Percentiles rank a stretch among this genome's conserved stretches.
Conservation (phyloP, 2,888 invertebrate genomes). For the Nomada ruficornis region DNA sequence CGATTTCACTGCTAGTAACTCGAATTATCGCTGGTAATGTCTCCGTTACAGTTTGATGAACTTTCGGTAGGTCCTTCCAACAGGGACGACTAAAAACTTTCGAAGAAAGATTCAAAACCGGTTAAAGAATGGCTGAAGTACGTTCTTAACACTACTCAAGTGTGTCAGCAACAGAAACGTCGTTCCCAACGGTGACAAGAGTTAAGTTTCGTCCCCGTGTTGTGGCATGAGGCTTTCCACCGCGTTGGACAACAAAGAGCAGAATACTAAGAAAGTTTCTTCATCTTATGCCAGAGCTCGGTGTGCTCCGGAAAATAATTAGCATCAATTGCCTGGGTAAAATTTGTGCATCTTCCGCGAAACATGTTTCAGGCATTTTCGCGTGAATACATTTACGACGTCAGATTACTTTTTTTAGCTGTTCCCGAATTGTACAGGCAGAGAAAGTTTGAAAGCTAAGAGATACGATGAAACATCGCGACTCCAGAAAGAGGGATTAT, state of each 20-base stretch:
- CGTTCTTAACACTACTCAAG: slow-evolving; percentile 29
- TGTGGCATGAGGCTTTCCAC: slow-evolving; percentile 57
- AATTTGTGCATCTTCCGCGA: slow-evolving; percentile 32
- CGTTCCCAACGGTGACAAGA: slow-evolving; percentile 47
- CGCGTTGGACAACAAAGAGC: slow-evolving; percentile 51
- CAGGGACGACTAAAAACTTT: slow-evolving; percentile 43
- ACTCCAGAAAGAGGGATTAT: too few species aligned
- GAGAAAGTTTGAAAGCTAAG: too few species aligned
- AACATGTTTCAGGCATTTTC: slow-evolving; percentile 29
- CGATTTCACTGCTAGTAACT: slow-evolving; percentile 30
- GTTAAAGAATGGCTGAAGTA: slow-evolving; percentile 40
- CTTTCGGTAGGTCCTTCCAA: slow-evolving; percentile 20
- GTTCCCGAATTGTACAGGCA: neutral
- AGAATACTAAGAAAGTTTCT: slow-evolving; percentile 47
- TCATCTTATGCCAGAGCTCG: slow-evolving; percentile 42
- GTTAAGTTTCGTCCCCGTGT: slow-evolving; percentile 59
- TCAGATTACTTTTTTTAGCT: neutral
- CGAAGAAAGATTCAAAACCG: slow-evolving; percentile 35
- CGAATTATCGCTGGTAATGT: slow-evolving; percentile 39
- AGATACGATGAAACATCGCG: too few species aligned
- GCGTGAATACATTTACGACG: neutral
- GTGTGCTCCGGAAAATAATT: slow-evolving; percentile 58
- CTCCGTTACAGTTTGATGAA: slow-evolving; percentile 38
- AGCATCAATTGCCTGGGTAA: slow-evolving; percentile 40
- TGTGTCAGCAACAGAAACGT: slow-evolving; percentile 58